phyloP scores from a whole-genome alignment of 2,888 invertebrate species.

The Halocaridina rubra region DNA sequence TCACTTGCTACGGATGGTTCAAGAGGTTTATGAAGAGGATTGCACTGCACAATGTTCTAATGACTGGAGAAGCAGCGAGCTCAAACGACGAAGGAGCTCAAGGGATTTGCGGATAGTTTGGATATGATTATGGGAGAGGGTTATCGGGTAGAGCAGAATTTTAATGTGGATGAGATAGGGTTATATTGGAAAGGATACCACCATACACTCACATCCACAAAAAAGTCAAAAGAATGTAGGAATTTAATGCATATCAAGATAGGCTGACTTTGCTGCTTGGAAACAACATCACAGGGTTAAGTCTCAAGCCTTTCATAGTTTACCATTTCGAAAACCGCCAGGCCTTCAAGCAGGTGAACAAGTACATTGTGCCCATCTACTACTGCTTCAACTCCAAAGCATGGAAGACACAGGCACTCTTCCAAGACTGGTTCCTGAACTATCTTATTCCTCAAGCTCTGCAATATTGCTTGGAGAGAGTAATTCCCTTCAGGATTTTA shows the following conservation, averaged over 20 bases:
- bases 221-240: not conserved
- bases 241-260: not conserved
- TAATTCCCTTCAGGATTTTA: not conserved
- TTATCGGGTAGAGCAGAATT: not conserved
- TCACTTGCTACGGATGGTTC: not conserved
- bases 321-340: not conserved
- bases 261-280: not conserved
- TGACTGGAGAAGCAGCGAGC: not conserved
- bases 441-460: not conserved
- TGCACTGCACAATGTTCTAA: too few species aligned
- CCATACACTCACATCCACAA: not conserved
- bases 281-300: not conserved
- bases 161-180: constrained; percentile 56
- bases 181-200: constrained; percentile 74
- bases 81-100: not conserved
- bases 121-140: not conserved
- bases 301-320: not conserved
- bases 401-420: not conserved
- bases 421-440: not conserved
- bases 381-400: not conserved
- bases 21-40: not conserved
- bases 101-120: not conserved
- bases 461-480: not conserved
- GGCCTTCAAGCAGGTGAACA: not conserved
- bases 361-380: not conserved